Evolutionary conservation across 1,140 invertebrate species (phyloP).

Genomic region (Trichoplusia ni): DNA sequence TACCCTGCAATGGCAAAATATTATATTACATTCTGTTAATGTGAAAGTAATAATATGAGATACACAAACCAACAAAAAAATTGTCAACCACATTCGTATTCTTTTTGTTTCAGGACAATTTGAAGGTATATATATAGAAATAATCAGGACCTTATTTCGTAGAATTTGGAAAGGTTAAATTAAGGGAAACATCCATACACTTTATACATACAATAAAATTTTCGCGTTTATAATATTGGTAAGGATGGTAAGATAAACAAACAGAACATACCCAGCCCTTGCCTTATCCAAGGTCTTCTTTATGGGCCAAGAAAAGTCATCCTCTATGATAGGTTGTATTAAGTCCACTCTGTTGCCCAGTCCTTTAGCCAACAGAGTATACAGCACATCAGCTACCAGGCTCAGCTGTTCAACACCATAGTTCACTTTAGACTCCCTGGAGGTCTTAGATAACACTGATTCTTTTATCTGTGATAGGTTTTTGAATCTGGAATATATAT

Average conservation of each 20-base stretch:
- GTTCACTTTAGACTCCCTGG: constrained; percentile 73
- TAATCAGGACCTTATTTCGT: no score
- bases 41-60: no score
- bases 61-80: no score
- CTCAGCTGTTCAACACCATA: constrained; percentile 78
- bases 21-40: no score
- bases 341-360: constrained; percentile 83
- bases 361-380: constrained; percentile 82
- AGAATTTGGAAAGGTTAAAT: no score
- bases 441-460: constrained; percentile 57
- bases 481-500: constrained; percentile 71
- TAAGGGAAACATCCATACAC: no score
- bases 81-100: no score
- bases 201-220: no score
- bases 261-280: constrained; percentile 48
- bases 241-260: no score
- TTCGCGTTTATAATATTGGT: no score
- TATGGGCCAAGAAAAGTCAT: constrained; percentile 59
- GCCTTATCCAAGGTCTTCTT: constrained; percentile 53
- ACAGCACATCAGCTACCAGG: constrained; percentile 68
- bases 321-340: constrained; percentile 59
- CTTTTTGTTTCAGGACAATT: background rate
- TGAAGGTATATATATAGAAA: background rate
- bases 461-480: constrained; percentile 63
- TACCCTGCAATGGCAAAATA: constrained; percentile 55